Evolutionary conservation across 1,140 invertebrate species (phyloP), one percentile per base, ranked within the genome.

Genomic region (Zaprionus kolodkinae): DNA sequence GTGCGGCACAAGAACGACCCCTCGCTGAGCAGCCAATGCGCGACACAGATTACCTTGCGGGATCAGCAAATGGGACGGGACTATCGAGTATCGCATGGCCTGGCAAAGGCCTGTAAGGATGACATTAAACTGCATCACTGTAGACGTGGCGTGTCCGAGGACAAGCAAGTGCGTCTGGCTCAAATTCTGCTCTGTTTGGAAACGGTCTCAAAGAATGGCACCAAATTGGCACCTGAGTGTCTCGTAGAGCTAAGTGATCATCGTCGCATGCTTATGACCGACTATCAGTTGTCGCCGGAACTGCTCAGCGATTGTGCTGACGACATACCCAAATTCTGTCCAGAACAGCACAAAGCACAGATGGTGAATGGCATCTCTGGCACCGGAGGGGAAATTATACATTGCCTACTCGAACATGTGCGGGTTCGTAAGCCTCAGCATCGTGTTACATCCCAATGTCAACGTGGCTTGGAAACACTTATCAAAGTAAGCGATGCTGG

Each of bases 361-460:
- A 70, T 88, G 50, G 78, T 91, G 6, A 87, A 88, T 55, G 91
- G 90, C 63, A 97, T 97, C 0, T 38, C 73, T 0, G 67, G 76
- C 25, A 70, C 76, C 6, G 79, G 91, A 1, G 98, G 98, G 0
- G 96, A 96, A 88, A 99, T 98, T 0, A 96, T 99, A 75, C 98
- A 99, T 93, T 99, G 99, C 92, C 93, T 99, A 50, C 98, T 99
- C 97, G 96, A 97, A 60, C 96, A 98, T 93, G 96, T 97, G 4
- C 94, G 95, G 77, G 95, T 94, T 68, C 94, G 93, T 63, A 93
- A 94, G 45, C 94, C 94, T 72, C 93, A 94, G 55, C 94, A 94
- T 38, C 94, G 95, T 79, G 94, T 97, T 5, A 94, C 95, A 15
- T 84, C 94, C 12, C 92, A 94, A 33, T 98, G 97, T 87, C 94